Evolutionary conservation across 2,797 vertebrate genomes (phyloP), one percentile per base, ranked within the genome.

Genomic region (Periparus ater): DNA sequence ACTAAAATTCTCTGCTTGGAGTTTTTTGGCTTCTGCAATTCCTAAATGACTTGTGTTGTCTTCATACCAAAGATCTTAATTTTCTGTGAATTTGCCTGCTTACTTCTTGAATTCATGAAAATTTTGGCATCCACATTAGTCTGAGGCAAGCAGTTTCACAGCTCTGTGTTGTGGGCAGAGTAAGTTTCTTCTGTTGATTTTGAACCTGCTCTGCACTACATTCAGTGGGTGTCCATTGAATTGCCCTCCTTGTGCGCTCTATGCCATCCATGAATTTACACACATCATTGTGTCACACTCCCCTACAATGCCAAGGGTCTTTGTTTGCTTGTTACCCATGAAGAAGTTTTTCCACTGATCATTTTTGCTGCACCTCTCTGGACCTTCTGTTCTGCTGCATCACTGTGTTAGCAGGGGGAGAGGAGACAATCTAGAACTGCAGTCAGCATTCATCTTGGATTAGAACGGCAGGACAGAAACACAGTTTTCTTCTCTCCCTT

Each of bases 221-320:
- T 57, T 22, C 66, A 74, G 42, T 18, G 32, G 9, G 16, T 45
- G 29, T 29, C 44, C 48, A 19, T 1, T 17, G 40, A 27, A 34
- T 3, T 11, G 10, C 36, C 16, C 13, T 2, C 23, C 30, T 8
- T 9, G 23, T n/a, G 26, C 18, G 42, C 21, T 55, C 84, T 26
- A 1, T 7, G n/a, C 13, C 40, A 19, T 6, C 48, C 45, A 15
- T 17, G 42, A 65, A 34, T 76, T 85, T 5, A 48, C 1, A 50
- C 0, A 1, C 4, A 22, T 27, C 58, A 36, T 5, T 4, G 9
- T 6, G 3, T 53, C 6, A 6, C 19, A 26, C 32, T 51, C 30
- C 34, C 21, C 58, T 32, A 21, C 36, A 62, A 6, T 0, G 0
- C 0, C 2, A 82, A 22, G 26, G 70, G 48, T 29, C 25, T 66